phyloP scores from a whole-genome alignment of 2,888 invertebrate species.

The Rhorus exstirpatorius region DNA sequence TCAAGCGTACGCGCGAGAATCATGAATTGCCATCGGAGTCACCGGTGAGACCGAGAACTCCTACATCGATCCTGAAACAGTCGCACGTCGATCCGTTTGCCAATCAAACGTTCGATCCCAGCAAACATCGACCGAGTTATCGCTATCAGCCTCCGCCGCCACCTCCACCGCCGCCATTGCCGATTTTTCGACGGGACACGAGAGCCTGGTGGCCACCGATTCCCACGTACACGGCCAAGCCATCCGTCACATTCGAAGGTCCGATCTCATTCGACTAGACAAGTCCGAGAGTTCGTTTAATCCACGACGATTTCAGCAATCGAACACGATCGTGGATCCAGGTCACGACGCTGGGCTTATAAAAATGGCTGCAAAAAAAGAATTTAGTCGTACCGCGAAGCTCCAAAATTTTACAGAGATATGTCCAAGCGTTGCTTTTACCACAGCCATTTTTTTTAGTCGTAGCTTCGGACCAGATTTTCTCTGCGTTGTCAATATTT shows the following conservation, averaged over 20 bases:
- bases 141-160: slow-evolving; percentile 91
- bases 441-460: background rate
- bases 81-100: slow-evolving; percentile 87
- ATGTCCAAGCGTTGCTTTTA: background rate
- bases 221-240: slow-evolving; percentile 88
- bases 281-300: slow-evolving; percentile 13
- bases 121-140: slow-evolving; percentile 91
- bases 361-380: too few species aligned
- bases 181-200: slow-evolving; percentile 85
- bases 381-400: background rate
- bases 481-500: background rate
- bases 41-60: slow-evolving; percentile 79
- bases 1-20: slow-evolving; percentile 38
- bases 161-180: slow-evolving; percentile 86
- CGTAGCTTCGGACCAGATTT: background rate
- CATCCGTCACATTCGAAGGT: slow-evolving; percentile 93
- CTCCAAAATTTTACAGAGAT: background rate
- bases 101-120: slow-evolving; percentile 91
- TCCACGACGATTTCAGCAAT: background rate
- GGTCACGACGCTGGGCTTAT: background rate
- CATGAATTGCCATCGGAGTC: slow-evolving; percentile 68
- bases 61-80: slow-evolving; percentile 85
- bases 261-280: slow-evolving; percentile 77
- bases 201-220: slow-evolving; percentile 87
- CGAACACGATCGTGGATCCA: background rate